phyloP scores from a whole-genome alignment of 2,113 vertebrate genomes.

The Thalassarche chlororhynchos region DNA sequence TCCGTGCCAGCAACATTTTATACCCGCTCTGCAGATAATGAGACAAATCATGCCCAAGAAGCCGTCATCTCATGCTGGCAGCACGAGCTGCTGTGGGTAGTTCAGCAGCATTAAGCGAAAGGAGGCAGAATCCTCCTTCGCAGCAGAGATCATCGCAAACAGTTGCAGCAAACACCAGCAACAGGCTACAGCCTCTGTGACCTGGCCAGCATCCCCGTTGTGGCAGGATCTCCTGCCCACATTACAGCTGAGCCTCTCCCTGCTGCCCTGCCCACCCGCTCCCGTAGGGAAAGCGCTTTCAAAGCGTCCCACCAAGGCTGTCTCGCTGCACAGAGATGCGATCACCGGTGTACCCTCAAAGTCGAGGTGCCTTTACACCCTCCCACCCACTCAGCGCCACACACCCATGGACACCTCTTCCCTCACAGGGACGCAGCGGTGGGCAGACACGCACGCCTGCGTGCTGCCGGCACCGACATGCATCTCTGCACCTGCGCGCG shows the following conservation, averaged over 20 bases:
- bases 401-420: background rate
- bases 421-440: background rate
- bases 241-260: rapidly evolving
- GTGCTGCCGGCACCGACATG: rapidly evolving
- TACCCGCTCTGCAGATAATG: rapidly evolving
- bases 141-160: background rate
- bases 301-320: background rate
- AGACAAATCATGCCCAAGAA: rapidly evolving
- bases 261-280: background rate
- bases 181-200: rapidly evolving
- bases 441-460: background rate
- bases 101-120: background rate
- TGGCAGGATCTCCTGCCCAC: rapidly evolving
- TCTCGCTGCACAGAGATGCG: too few species aligned
- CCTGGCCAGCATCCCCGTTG: rapidly evolving
- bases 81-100: rapidly evolving
- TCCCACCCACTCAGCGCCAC: background rate
- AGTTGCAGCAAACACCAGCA: background rate
- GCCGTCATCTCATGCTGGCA: background rate
- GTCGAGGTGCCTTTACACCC: too few species aligned
- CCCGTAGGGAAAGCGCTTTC: rapidly evolving
- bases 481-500: background rate
- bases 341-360: background rate
- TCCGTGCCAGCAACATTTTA: rapidly evolving
- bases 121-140: background rate